Base-by-base conservation (phyloP, 2,113 vertebrate genomes). In the Mohoua ochrocephala region DNA sequence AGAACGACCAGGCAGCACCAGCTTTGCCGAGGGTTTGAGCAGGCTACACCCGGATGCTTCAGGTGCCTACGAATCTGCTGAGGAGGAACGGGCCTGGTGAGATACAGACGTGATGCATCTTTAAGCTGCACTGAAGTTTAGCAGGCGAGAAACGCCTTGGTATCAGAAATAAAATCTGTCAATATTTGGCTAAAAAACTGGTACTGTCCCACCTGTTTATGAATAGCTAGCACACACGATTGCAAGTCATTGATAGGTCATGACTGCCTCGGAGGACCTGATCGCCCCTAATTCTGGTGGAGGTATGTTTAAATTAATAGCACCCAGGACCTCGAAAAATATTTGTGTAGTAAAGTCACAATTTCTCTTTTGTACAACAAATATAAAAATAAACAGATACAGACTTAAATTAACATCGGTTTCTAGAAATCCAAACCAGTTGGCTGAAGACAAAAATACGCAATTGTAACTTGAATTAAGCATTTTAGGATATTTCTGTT, bases 301-400 rank as follows among this genome's bases (percentile, higher is more conserved):
- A 97, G 96, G 96, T 96, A 96, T 93, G 84, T 96, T 91, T 91
- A 95, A 90, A 75, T 91, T 68, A 91, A 95, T 97, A 97, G 96
- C 96, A 97, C 96, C 96, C 95, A 97, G 96, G 96, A 95, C 91
- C 83, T 97, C 91, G 0, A 95, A 84, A 86, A 96, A 95, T 95
- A 94, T 93, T 96, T 93, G 96, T 75, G 91, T 93, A 93, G 91
- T 35, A 84, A 97, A 92, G 83, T 89, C 95, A 96, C 91, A 93
- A 95, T 87, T 96, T 78, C 88, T 96, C 93, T 92, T 96, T 96
- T 96, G 96, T 92, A 96, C 94, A 97, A 89, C 86, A 96, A 92
- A 93, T 93, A 97, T 14, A 96, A 95, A 96, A 97, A 94, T 97
- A 97, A 94, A 95, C 93, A 96, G 93, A 95, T 93, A 96, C 92